These are phyloP conservation scores for Mythimna vitellina DNA, from an alignment of 2,888 invertebrate species.

Conservation along the genomic window DNA sequence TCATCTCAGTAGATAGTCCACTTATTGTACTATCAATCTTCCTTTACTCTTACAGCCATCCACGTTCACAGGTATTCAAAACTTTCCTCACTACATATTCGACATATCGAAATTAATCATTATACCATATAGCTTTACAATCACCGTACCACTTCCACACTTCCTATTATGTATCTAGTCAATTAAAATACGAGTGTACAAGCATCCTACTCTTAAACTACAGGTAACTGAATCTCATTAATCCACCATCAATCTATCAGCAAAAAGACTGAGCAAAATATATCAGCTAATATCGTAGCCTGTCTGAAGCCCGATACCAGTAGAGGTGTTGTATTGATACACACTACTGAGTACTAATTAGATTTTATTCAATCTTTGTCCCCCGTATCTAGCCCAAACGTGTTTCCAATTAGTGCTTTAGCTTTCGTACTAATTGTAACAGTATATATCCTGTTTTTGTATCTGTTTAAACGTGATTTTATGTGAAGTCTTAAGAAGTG, in stretches of 20 bases:
- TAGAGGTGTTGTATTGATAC: constrained; percentile 37
- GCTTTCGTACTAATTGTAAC: constrained; percentile 51
- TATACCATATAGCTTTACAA: too few relatives aligned
- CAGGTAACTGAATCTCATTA: constrained; percentile 8
- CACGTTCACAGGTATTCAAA: not conserved
- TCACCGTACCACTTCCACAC: not conserved
- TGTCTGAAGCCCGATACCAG: constrained; percentile 37
- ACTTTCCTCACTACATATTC: not conserved
- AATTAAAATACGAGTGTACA: not conserved
- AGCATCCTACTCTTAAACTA: not conserved
- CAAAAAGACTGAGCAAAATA: constrained; percentile 20
- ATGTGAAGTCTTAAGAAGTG: constrained; percentile 13
- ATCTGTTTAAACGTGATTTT: constrained; percentile 38
- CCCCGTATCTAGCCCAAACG: constrained; percentile 49
- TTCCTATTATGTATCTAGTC: not conserved
- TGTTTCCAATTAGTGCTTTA: constrained; percentile 55
- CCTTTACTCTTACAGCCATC: not conserved
- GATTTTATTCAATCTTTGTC: constrained; percentile 40
- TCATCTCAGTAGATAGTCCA: not conserved
- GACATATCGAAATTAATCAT: too few relatives aligned
- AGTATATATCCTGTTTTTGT: constrained; percentile 38
- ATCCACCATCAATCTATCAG: constrained; percentile 5
- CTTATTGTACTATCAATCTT: not conserved
- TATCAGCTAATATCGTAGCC: constrained; percentile 13
- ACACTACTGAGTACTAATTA: constrained; percentile 21